phyloP scores from a whole-genome alignment of 2,888 invertebrate species.

The Stenodera caucasica region DNA sequence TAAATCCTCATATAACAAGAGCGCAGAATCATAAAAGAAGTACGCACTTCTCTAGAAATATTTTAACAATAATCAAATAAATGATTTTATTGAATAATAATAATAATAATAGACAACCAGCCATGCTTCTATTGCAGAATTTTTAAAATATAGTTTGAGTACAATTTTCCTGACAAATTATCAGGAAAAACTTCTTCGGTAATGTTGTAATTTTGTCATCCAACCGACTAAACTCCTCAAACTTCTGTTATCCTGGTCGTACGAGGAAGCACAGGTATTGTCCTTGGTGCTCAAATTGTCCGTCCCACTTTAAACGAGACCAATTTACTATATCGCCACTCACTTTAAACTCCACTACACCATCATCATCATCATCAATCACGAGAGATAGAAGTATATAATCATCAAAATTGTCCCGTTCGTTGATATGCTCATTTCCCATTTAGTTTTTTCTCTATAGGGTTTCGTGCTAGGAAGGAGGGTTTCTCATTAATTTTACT shows the following conservation, averaged over 20 bases:
- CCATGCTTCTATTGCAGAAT: not conserved
- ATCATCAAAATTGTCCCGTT: slow-evolving; percentile 23
- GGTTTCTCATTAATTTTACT: slow-evolving; percentile 16
- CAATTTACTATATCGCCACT: not conserved
- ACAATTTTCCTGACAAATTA: too few relatives aligned
- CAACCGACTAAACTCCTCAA: not conserved
- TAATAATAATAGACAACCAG: not conserved
- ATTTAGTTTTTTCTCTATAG: not conserved
- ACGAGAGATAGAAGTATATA: not conserved
- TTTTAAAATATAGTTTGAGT: too few relatives aligned
- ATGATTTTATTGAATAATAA: too few relatives aligned
- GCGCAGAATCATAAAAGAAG: not conserved
- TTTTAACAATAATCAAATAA: too few relatives aligned
- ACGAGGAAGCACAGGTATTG: slow-evolving; percentile 44
- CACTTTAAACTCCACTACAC: too few relatives aligned
- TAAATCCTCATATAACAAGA: not conserved
- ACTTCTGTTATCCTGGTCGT: slow-evolving; percentile 35
- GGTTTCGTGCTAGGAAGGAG: slow-evolving; percentile 17
- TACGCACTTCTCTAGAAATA: not conserved
- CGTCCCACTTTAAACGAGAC: slow-evolving; percentile 28
- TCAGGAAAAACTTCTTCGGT: too few relatives aligned
- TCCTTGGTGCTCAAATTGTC: slow-evolving; percentile 37
- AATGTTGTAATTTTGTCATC: not conserved
- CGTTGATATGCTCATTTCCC: slow-evolving; percentile 18
- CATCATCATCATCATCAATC: not conserved